These are phyloP conservation scores for Aphidius colemani DNA, from an alignment of 2,888 invertebrate genomes.

Conservation along the genomic window DNA sequence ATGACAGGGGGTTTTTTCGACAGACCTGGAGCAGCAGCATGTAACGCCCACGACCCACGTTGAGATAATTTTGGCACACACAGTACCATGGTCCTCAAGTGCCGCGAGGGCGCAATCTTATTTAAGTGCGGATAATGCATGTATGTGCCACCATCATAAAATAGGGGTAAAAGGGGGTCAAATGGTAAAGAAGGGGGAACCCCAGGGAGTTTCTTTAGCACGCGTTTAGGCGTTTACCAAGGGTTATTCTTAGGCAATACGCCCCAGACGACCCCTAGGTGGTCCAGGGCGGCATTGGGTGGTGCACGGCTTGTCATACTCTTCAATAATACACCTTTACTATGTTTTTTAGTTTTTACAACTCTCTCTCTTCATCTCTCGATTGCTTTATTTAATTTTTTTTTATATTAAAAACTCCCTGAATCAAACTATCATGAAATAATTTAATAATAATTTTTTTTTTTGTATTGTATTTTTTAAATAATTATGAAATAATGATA, in stretches of 20 bases:
- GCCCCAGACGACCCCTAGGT: conserved; percentile 60
- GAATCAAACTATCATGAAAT: too few relatives aligned
- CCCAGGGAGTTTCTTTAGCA: conserved; percentile 44
- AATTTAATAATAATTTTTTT: too few relatives aligned
- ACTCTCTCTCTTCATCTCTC: too few relatives aligned
- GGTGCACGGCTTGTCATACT: conserved; percentile 43
- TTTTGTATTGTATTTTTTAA: too few relatives aligned
- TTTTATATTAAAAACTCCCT: too few relatives aligned
- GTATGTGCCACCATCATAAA: conserved; percentile 31
- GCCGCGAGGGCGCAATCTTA: conserved; percentile 39
- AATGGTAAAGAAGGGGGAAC: conserved; percentile 7
- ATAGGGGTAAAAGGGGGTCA: too few relatives aligned
- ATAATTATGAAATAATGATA: too few relatives aligned
- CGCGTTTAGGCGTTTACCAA: conserved; percentile 50
- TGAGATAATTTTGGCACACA: conserved; percentile 45
- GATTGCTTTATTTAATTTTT: too few relatives aligned
- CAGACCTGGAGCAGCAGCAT: conserved; percentile 18
- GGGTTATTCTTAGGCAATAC: conserved; percentile 44
- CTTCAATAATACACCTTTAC: conserved; percentile 20
- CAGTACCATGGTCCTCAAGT: conserved; percentile 29
- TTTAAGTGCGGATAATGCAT: conserved; percentile 39
- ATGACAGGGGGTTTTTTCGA: conserved; percentile 2
- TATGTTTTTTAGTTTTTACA: too few relatives aligned
- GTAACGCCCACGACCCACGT: conserved; percentile 49
- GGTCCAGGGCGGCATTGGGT: conserved; percentile 58